Conservation (phyloP, 2,797 vertebrate genomes). For the Poeciliopsis turneri region DNA sequence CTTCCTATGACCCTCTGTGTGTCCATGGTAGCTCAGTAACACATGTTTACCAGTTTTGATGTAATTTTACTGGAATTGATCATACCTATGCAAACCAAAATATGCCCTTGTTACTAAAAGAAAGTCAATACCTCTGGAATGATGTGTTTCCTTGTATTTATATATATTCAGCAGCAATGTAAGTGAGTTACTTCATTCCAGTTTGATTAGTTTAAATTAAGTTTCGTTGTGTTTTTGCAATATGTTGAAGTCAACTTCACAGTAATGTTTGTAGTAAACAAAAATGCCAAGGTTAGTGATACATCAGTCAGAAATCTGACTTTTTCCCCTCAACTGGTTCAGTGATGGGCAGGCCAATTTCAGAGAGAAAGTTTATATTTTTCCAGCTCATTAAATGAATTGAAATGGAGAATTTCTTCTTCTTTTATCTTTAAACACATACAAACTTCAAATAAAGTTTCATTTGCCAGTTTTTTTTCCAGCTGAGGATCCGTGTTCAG, state of each 20-base stretch:
- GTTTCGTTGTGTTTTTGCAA: background rate
- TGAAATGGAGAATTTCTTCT: background rate
- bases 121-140: background rate
- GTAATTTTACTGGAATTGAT: constrained; percentile 7
- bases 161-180: background rate
- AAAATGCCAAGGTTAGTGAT: background rate
- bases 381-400: background rate
- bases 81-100: constrained; percentile 12
- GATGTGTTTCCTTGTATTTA: background rate
- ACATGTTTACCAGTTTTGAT: constrained; percentile 1
- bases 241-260: background rate
- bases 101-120: background rate
- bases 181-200: background rate
- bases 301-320: background rate
- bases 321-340: background rate
- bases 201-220: background rate
- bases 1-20: background rate
- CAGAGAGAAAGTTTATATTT: background rate
- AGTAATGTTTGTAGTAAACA: background rate
- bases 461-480: background rate
- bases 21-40: constrained; percentile 11
- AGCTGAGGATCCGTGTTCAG: background rate
- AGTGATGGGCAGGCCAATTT: background rate
- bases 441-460: background rate
- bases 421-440: background rate